Base-by-base conservation (phyloP, 2,888 invertebrate genomes). In the Cephus pulcher region DNA sequence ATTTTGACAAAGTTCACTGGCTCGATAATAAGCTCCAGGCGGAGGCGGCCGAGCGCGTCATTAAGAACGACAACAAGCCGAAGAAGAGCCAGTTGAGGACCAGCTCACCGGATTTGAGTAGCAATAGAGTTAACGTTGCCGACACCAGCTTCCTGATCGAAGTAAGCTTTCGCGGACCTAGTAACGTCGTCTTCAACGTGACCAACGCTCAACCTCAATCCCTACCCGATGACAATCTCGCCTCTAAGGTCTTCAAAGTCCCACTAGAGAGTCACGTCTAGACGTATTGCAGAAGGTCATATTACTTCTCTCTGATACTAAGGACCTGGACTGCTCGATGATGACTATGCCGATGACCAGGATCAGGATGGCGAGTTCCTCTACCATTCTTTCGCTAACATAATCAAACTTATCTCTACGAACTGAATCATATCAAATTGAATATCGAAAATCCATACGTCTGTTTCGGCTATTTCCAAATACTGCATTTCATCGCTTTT, bases 1-100 rank as follows among this genome's bases (percentile, higher is more conserved):
- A 98, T 92, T 96, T 95, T 33, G 95, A 95, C 84, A 94, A 95
- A 82, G 92, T 94, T 33, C 93, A 93, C 73, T 94, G 93, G 93
- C 86, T 93, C 78, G 93, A 94, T 81, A 93, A 93, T 82, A 92
- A 93, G 80, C 85, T 92, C 75, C 93, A 93, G 82, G 90, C 92
- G n/a, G 93, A 93, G 81, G 86, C 84, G 56, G 89, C 90, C 37
- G 92, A 91, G 76, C 87, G 88, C 34, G 91, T 89, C 75, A 86
- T 89, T 82, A 92, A 93, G 82, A 93, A 93, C 80, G 93, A 93
- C 81, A 93, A 93, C 77, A 92, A 93, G 71, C 89, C 94, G 74
- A 93, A 93, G 83, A 93, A 93, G 82, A 93, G 93, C 80, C 92
- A 93, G 79, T 85, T 94, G 35, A 90, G 95, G 77, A 94, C 94